These are phyloP conservation scores for Falcaria lacertinaria DNA, from an alignment of 2,888 invertebrate genomes.

Conservation along the genomic window DNA sequence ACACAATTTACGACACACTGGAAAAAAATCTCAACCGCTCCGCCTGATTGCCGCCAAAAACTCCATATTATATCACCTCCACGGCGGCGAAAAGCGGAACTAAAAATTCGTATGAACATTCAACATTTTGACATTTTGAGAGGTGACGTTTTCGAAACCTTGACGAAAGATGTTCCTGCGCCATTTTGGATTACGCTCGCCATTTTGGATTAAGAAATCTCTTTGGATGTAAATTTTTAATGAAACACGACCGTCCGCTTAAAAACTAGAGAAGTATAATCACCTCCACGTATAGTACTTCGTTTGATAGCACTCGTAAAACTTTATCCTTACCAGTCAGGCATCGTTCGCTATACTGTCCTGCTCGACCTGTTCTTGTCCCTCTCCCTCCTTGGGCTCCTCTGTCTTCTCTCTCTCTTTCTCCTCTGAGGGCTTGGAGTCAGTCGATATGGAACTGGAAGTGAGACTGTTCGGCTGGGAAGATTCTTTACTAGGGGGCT, in stretches of 20 bases:
- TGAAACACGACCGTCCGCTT: conserved; percentile 9
- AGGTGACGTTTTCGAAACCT: too few relatives aligned
- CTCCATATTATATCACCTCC: too few relatives aligned
- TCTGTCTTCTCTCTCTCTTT: conserved; percentile 28
- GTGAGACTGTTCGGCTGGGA: conserved; percentile 69
- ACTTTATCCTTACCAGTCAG: conserved; percentile 55
- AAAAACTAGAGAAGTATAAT: conserved; percentile 8
- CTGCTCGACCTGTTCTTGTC: conserved; percentile 14
- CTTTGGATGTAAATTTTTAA: too few relatives aligned
- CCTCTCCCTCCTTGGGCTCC: conserved; percentile 26
- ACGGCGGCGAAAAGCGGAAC: too few relatives aligned
- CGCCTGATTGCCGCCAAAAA: too few relatives aligned
- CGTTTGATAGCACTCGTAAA: conserved; percentile 42
- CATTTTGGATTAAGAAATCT: conserved; percentile 10
- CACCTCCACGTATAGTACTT: conserved; percentile 47
- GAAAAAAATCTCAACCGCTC: too few relatives aligned
- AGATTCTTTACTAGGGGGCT: conserved; percentile 60
- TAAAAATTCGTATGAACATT: too few relatives aligned
- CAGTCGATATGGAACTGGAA: conserved; percentile 65
- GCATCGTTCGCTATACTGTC: conserved; percentile 53
- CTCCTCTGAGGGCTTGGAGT: conserved; percentile 57
- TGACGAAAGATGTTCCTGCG: too few relatives aligned
- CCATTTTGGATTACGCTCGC: too few relatives aligned
- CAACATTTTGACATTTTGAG: too few relatives aligned
- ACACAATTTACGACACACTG: too few relatives aligned